Evolutionary conservation across 2,888 invertebrate species (phyloP), one percentile per base, ranked within the genome.

Genomic region (Andrena trimmerana): DNA sequence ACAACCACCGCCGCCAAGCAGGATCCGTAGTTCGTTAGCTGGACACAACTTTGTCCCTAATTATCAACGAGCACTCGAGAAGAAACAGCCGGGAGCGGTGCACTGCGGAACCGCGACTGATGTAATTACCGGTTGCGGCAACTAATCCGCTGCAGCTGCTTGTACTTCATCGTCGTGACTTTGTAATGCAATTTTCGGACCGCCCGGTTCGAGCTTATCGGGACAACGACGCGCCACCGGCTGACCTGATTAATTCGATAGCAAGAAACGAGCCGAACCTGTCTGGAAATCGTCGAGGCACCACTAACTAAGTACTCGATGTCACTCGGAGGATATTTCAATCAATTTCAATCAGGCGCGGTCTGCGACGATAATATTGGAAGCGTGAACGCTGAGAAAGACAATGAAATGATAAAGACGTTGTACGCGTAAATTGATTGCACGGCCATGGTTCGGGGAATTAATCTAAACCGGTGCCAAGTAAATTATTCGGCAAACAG

Each of bases 11-110:
- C 33, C 70, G 59, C 20, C n/a, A 5, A 24, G n/a, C 27, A n/a
- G 59, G 48, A 80, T 77, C 70, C 65, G 69, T 63, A 68, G 68
- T 84, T 86, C 73, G 84, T 86, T 86, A 80, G 57, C 33, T 29
- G 79, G 60, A 71, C 74, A 60, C 81, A 84, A 88, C 79, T 86
- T 88, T 76, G 78, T 52, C 63, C 57, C 50, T 83, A 87, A 87
- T 87, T 83, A 88, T 87, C 79, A 77, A 75, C 74, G 81, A 85
- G 75, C 74, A 68, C 72, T 31, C 70, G 67, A 33, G 70, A 79
- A 81, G 88, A 78, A 78, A 72, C 76, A 66, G 24, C 57, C 57
- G 10, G 29, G 65, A 16, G 33, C 24, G 13, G 70, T 10, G 24
- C 13, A 42, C 16, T 29, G 48, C 52, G 50, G 42, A 27, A 63